Evolutionary conservation across 2,113 vertebrate species (phyloP), one percentile per base, ranked within the genome.

Genomic region (Plecturocebus donacophilus): DNA sequence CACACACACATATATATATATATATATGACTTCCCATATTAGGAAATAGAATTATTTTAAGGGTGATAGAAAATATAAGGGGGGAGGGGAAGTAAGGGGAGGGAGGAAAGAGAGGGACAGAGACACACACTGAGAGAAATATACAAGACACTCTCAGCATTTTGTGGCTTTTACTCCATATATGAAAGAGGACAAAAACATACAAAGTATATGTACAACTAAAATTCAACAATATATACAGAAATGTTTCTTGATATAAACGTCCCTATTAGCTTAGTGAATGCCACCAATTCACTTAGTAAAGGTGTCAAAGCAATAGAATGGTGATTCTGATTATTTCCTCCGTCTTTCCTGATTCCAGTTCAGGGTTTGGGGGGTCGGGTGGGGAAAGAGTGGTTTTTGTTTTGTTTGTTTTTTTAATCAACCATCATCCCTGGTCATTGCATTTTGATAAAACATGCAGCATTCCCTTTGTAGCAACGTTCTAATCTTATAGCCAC

Each of bases 191-290:
- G 99, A 99, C 99, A 99, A 99, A 99, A 99, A 98, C 99, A 99
- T 99, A 99, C 99, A 99, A 99, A 99, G 99, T 99, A 99, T 99
- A 99, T 99, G 96, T 99, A 99, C 99, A 99, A 99, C 99, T 99
- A 99, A 99, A 99, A 99, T 99, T 99, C 99, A 99, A 99, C 99
- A 99, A 99, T 99, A 99, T 99, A 99, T 99, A 99, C 99, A 99
- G 99, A 99, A 99, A 99, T 98, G 98, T 98, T 99, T 99, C 98
- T 99, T 93, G 93, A 98, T 98, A 98, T 97, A 98, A 98, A 98
- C 86, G 98, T 98, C 98, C 98, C 98, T 98, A 97, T 98, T 86
- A 97, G 97, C 98, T 98, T 98, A 96, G 96, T 79, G 96, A 96
- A 92, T 95, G 97, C 97, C 93, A 85, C 49, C 90, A 87, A 70